phyloP scores from a whole-genome alignment of 2,113 vertebrate species.

The Melanocharis versteri region DNA sequence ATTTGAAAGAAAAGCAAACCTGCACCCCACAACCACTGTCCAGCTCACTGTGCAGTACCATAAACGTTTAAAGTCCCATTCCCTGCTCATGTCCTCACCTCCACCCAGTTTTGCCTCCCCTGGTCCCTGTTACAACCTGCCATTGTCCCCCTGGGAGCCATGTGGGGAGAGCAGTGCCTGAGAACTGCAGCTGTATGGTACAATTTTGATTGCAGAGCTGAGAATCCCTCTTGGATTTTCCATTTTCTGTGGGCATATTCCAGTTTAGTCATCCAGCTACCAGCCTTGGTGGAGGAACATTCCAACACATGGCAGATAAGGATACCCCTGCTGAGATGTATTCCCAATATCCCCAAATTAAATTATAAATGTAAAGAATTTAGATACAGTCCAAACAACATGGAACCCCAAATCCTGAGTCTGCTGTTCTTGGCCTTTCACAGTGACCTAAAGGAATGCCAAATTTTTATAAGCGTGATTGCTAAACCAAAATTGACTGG shows the following conservation, averaged over 20 bases:
- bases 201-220: neutral
- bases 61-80: neutral
- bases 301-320: neutral
- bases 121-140: neutral
- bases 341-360: neutral
- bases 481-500: neutral
- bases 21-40: neutral
- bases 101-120: neutral
- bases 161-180: neutral
- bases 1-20: neutral
- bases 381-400: neutral
- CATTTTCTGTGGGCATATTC: neutral
- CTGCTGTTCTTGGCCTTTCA: constrained; percentile 11
- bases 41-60: neutral
- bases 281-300: neutral
- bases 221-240: neutral
- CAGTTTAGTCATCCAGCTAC: neutral
- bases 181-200: neutral
- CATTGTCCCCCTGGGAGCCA: neutral
- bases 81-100: neutral
- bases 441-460: neutral
- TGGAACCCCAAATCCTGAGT: neutral
- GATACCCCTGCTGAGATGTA: neutral
- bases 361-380: neutral
- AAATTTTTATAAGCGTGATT: neutral